A percentile compares a stretch with the other conserved stretches of the same genome.
Conservation (phyloP, 2,113 vertebrate genomes). For the Hydrolagus affinis region DNA sequence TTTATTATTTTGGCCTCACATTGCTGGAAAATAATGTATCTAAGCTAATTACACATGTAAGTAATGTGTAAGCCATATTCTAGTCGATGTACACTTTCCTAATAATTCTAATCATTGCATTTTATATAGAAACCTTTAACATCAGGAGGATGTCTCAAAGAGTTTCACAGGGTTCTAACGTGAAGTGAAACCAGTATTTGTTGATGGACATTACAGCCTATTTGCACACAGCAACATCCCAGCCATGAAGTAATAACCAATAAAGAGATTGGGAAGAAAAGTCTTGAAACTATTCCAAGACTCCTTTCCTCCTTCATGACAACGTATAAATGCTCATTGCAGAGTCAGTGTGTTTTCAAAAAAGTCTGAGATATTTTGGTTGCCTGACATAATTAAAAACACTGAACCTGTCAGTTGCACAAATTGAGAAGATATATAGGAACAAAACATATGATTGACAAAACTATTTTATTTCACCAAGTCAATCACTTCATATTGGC, state of each 20-base stretch:
- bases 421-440: neutral
- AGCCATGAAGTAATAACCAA: too few relatives aligned
- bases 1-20: neutral
- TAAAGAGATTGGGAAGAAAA: neutral
- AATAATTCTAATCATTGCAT: too few relatives aligned
- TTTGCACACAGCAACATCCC: too few relatives aligned
- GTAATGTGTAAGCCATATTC: too few relatives aligned
- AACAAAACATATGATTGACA: conserved; percentile 14
- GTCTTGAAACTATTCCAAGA: neutral
- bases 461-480: neutral
- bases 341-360: conserved; percentile 2
- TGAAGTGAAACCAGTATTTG: too few relatives aligned
- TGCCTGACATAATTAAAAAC: conserved; percentile 6
- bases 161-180: too few relatives aligned
- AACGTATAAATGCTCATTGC: neutral
- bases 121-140: too few relatives aligned
- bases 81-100: too few relatives aligned
- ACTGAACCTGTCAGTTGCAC: neutral
- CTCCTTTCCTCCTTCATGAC: conserved; percentile 14
- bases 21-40: neutral
- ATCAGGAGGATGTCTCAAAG: too few relatives aligned
- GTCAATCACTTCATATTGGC: neutral
- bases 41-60: too few relatives aligned
- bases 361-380: neutral
- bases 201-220: too few relatives aligned